Percentiles rank a stretch among this genome's conserved stretches.
These are phyloP conservation scores for Neotoxoptera formosana DNA, from an alignment of 1,140 invertebrate species.

Conservation along the genomic window DNA sequence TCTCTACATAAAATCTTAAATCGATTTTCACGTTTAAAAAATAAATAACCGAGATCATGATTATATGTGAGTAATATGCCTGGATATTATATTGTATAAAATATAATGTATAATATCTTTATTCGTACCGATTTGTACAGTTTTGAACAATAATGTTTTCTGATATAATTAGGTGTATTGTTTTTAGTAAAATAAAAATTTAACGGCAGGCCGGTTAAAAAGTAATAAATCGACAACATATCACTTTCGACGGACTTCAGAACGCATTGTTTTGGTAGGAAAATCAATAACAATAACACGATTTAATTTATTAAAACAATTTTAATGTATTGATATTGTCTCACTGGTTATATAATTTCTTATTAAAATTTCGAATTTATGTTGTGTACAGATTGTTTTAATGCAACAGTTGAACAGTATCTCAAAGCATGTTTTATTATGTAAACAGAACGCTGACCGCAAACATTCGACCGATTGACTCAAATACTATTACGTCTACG, in stretches of 20 bases:
- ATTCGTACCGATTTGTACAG: neutral
- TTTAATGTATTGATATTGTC: neutral
- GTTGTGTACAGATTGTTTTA: neutral
- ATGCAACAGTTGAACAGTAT: neutral
- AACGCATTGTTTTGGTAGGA: neutral
- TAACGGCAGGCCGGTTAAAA: neutral
- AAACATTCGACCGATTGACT: neutral
- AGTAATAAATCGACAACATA: neutral
- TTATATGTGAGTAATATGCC: neutral
- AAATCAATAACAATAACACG: neutral
- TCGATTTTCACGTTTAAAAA: neutral
- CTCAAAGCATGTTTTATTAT: neutral
- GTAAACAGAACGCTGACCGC: constrained; percentile 13
- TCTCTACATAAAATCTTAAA: neutral
- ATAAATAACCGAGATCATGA: neutral
- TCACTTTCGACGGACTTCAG: neutral
- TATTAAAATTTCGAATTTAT: neutral
- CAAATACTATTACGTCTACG: neutral
- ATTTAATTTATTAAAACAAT: neutral
- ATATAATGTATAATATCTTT: neutral
- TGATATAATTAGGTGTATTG: neutral
- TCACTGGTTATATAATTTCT: neutral
- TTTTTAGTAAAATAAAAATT: neutral
- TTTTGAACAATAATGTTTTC: neutral
- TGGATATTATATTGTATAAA: neutral